Conservation (phyloP, 2,888 invertebrate genomes). For the Autographa pulchrina region DNA sequence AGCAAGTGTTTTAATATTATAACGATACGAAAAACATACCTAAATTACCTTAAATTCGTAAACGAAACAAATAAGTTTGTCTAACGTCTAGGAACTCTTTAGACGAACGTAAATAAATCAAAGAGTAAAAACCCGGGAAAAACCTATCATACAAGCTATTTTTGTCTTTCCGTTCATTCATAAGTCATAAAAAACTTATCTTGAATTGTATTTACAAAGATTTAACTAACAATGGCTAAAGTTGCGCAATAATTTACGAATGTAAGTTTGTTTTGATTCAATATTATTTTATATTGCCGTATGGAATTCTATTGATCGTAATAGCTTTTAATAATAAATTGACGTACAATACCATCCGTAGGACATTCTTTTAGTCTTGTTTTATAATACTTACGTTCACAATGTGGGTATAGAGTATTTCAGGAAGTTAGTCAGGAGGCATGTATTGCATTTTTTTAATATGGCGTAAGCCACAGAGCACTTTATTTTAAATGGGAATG, state of each 20-base stretch:
- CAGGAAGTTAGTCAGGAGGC: constrained; percentile 16
- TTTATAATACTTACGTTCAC: background rate
- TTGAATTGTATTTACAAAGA: constrained; percentile 2
- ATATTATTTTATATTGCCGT: background rate
- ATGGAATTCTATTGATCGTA: background rate
- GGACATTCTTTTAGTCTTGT: background rate
- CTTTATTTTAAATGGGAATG: background rate
- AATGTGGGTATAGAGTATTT: constrained; percentile 5
- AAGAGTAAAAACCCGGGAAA: background rate
- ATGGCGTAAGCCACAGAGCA: constrained; percentile 15
- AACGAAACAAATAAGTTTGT: background rate
- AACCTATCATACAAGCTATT: background rate
- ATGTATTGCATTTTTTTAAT: constrained; percentile 20
- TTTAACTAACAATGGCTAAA: background rate
- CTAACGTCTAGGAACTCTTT: background rate
- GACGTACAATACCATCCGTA: background rate
- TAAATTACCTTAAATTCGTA: background rate
- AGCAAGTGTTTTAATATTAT: no score
- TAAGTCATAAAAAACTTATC: background rate
- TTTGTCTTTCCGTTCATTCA: background rate
- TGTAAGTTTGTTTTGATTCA: background rate
- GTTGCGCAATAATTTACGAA: background rate
- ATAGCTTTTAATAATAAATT: background rate
- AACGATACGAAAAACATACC: no score
- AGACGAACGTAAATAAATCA: background rate